A percentile compares a stretch with the other conserved stretches of the same genome.
Conservation (phyloP, 2,113 vertebrate genomes). For the Tricholaema leucomelas region DNA sequence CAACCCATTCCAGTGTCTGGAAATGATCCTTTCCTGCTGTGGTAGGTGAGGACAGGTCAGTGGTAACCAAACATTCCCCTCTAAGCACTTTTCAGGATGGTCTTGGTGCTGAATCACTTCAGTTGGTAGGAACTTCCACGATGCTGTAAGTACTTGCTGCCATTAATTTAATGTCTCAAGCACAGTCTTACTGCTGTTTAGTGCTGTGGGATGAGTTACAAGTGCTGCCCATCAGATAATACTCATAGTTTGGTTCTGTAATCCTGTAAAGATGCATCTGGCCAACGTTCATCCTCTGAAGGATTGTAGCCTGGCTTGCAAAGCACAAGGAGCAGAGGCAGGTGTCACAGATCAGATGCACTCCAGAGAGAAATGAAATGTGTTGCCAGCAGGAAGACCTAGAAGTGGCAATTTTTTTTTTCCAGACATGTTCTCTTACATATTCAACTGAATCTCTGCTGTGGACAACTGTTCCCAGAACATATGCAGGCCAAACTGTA, state of each 20-base stretch:
- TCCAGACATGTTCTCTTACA: conserved; percentile 46
- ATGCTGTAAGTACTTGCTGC: not conserved
- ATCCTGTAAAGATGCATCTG: not conserved
- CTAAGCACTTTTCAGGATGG: not conserved
- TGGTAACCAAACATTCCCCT: not conserved
- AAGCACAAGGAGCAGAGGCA: conserved; percentile 6
- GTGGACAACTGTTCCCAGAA: conserved; percentile 44
- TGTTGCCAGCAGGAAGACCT: conserved; percentile 45
- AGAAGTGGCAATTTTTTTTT: not conserved
- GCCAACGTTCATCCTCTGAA: not conserved
- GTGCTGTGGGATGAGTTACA: fast-evolving
- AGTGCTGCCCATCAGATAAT: not conserved
- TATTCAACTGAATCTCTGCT: conserved; percentile 47
- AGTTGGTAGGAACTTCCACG: not conserved
- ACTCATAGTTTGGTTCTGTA: not conserved
- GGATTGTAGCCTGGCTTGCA: not conserved
- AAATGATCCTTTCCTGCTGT: not conserved
- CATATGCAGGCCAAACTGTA: conserved; percentile 35
- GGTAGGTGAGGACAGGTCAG: not conserved
- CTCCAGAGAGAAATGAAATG: conserved; percentile 20
- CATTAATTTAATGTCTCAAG: not conserved
- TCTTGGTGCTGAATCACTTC: not conserved
- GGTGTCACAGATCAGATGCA: not conserved
- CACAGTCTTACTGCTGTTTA: not conserved
- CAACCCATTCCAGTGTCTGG: too few relatives aligned